These are phyloP conservation scores for Spilarctia lutea DNA, from an alignment of 2,888 invertebrate species.

Conservation along the genomic window DNA sequence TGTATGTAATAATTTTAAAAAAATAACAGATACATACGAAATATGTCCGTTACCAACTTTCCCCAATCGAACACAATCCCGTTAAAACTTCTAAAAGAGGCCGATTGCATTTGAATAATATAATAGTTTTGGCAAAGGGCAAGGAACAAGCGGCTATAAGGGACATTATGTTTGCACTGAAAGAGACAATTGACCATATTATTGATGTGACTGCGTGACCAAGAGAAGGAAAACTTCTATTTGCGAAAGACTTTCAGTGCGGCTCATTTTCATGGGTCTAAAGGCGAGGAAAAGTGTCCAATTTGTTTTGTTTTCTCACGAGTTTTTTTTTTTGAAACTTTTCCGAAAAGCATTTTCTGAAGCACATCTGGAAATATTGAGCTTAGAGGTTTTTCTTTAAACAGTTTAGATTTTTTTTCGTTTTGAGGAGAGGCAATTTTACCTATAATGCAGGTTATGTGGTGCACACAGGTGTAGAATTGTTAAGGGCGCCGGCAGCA, in stretches of 20 bases:
- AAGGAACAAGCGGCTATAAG: constrained; percentile 54
- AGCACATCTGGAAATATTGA: neutral
- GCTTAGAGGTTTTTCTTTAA: neutral
- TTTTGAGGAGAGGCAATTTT: too few species aligned
- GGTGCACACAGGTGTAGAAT: too few species aligned
- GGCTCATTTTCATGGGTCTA: constrained; percentile 20
- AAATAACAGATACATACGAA: neutral
- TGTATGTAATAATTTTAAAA: too few species aligned
- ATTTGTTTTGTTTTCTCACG: constrained; percentile 41
- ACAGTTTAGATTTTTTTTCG: too few species aligned
- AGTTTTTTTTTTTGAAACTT: neutral
- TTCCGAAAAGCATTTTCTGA: neutral
- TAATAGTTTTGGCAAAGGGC: constrained; percentile 61
- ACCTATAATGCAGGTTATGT: too few species aligned
- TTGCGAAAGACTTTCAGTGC: constrained; percentile 37
- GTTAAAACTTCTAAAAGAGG: constrained; percentile 57
- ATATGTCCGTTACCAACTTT: constrained; percentile 32
- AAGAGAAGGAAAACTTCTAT: constrained; percentile 49
- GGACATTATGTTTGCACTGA: constrained; percentile 56
- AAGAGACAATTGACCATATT: constrained; percentile 38
- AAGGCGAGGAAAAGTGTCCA: constrained; percentile 41
- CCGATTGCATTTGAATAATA: constrained; percentile 71
- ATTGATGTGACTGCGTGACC: constrained; percentile 48
- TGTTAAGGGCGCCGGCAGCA: too few species aligned
- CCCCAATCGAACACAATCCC: constrained; percentile 34